Evolutionary conservation across 2,888 invertebrate species (phyloP), one percentile per base, ranked within the genome.

Genomic region (Leptarthrus brevirostris): DNA sequence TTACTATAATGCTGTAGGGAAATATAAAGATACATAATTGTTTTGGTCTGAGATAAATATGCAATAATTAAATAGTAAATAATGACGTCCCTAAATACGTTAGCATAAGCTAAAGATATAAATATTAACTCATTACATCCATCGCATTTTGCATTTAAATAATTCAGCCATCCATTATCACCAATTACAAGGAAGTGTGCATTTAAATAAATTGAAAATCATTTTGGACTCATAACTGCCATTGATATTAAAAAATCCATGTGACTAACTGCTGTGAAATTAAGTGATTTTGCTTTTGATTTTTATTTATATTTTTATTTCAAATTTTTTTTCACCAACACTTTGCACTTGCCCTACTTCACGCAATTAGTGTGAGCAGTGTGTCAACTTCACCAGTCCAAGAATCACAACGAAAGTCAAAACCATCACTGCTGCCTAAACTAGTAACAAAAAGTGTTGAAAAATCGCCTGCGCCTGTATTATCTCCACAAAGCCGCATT

Each of bases 341-440:
- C 49, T 69, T 71, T 71, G 71, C 71, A 71, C 71, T 61, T 36
- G 58, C 16, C 16, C 36, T 14, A 6, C 14, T 14, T 10, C 20
- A 52, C 69, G 30, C 69, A 22, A 44, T 69, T 26, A 26, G 26
- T 14, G 49, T 26, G 52, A 24, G 52, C 69, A 69, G 69, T 52
- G 10, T 34, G 3, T 75, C 76, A 64, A 74, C 71, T 52, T 74
- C 76, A 26, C 61, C 75, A 20, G 69, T 56, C 20, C 30, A 66
- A 58, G 40, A 61, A 34, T 20, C 26, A 49, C 52, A 26, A 30
- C 69, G 52, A 34, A 74, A 56, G 72, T 74, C 54, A 74, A 83
- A 84, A 77, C 84, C 84, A 47, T 84, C 84, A 58, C 78, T 84
- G 78, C 76, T 84, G 79, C 84, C 84, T 58, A 84, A 84, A 79